A percentile compares a stretch with the other conserved stretches of the same genome.
phyloP scores from a whole-genome alignment of 2,113 vertebrate species.

The Ammodramus savannarum region DNA sequence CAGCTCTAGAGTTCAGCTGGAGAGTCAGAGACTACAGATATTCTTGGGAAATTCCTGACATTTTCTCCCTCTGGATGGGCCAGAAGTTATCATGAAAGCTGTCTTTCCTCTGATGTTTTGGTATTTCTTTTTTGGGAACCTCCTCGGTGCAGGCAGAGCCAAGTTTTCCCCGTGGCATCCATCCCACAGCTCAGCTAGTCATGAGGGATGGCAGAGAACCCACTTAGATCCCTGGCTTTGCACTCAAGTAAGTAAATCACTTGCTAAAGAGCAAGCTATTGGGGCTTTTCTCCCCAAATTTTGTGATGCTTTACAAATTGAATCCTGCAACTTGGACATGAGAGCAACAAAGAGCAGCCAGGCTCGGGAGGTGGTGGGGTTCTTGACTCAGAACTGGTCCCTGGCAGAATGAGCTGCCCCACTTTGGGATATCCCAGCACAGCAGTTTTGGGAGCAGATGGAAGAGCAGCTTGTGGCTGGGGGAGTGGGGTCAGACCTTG shows the following conservation, averaged over 20 bases:
- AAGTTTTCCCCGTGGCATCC: not conserved
- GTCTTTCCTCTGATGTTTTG: not conserved
- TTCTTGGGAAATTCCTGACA: constrained; percentile 5
- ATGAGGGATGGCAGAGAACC: not conserved
- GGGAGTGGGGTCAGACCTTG: not conserved
- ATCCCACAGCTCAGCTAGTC: not conserved
- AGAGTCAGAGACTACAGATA: not conserved
- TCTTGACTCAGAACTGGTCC: not conserved
- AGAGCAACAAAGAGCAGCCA: not conserved
- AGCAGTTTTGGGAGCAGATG: not conserved
- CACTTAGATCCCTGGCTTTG: not conserved
- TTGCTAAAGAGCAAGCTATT: not conserved
- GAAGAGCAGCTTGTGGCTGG: not conserved
- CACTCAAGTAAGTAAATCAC: not conserved
- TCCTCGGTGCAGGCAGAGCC: not conserved
- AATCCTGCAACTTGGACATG: not conserved
- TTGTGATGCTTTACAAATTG: not conserved
- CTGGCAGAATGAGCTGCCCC: not conserved
- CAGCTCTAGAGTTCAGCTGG: not conserved
- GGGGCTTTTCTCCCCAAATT: not conserved
- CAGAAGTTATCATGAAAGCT: not conserved
- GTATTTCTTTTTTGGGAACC: not conserved
- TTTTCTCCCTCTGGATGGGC: not conserved
- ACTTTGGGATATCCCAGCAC: accelerated
- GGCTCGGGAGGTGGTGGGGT: not conserved